Evolutionary conservation across 2,888 invertebrate species (phyloP).

Genomic region (Sinopyrophorus schimmeli): DNA sequence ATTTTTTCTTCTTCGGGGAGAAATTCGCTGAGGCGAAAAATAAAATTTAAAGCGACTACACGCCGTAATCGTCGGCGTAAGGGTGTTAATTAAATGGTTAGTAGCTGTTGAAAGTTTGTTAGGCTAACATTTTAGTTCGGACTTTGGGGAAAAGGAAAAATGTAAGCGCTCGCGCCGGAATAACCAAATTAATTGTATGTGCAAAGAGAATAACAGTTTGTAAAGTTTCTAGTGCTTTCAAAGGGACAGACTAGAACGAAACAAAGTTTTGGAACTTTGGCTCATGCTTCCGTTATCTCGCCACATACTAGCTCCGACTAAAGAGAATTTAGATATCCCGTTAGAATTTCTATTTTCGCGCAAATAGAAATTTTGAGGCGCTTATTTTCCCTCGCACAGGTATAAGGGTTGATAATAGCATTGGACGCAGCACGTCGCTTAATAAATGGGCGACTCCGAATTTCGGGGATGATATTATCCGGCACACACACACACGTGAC

Average conservation of each 20-base stretch:
- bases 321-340: slow-evolving; percentile 22
- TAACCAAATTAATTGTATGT: slow-evolving; percentile 18
- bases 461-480: slow-evolving; percentile 43
- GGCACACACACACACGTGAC: slow-evolving; percentile 43
- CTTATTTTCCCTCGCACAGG: slow-evolving; percentile 40
- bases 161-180: slow-evolving; percentile 1
- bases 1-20: neutral
- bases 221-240: slow-evolving; percentile 18
- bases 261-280: slow-evolving; percentile 25
- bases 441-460: slow-evolving; percentile 45
- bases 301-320: slow-evolving; percentile 7
- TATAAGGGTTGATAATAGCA: slow-evolving; percentile 45
- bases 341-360: slow-evolving; percentile 25
- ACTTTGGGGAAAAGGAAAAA: slow-evolving; percentile 1
- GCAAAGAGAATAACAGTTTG: slow-evolving; percentile 23
- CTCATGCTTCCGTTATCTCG: slow-evolving; percentile 20
- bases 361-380: slow-evolving; percentile 42
- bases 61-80: neutral
- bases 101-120: neutral
- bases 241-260: slow-evolving; percentile 19
- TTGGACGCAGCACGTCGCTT: slow-evolving; percentile 44
- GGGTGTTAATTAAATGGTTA: neutral
- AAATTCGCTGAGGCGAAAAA: neutral
- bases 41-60: neutral
- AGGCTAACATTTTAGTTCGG: neutral